A percentile compares a stretch with the other conserved stretches of the same genome.
These are phyloP conservation scores for Pachliopta kotzebuea DNA, from an alignment of 2,888 invertebrate genomes.

Conservation along the genomic window DNA sequence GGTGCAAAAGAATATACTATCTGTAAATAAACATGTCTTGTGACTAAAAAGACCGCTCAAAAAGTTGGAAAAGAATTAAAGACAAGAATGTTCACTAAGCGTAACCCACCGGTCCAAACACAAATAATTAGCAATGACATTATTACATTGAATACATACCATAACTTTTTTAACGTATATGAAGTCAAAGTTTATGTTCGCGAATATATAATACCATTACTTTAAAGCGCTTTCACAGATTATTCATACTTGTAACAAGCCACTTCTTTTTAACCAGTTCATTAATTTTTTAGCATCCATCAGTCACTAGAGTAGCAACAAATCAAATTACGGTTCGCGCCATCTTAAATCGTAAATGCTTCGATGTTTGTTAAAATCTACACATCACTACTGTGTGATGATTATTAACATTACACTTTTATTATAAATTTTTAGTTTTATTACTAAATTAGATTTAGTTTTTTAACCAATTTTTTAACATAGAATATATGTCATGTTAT, in stretches of 20 bases:
- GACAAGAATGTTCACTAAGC: constrained; percentile 34
- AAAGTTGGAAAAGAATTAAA: constrained; percentile 3
- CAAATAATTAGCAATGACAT: constrained; percentile 35
- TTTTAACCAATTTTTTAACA: too few species aligned
- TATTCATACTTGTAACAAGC: constrained; percentile 41
- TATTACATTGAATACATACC: constrained; percentile 44
- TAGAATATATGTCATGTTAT: too few species aligned
- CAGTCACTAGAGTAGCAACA: constrained; percentile 26
- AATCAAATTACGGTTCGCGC: constrained; percentile 11
- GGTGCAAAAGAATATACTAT: not conserved
- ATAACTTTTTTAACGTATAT: constrained; percentile 49
- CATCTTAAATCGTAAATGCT: constrained; percentile 8
- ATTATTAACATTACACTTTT: too few species aligned
- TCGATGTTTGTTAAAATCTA: not conserved
- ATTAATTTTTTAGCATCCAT: constrained; percentile 43
- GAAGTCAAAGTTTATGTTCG: constrained; percentile 37
- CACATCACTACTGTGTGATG: not conserved
- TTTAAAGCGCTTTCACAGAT: constrained; percentile 43
- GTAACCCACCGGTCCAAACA: constrained; percentile 59
- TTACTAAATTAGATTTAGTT: too few species aligned
- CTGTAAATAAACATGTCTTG: not conserved
- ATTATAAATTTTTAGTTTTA: too few species aligned
- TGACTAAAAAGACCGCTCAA: constrained; percentile 2
- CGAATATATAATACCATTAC: constrained; percentile 35
- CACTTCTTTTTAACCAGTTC: constrained; percentile 45